A percentile compares a stretch with the other conserved stretches of the same genome.
Evolutionary conservation across 2,888 invertebrate genomes (phyloP).

Genomic region (Cephalotes varians): DNA sequence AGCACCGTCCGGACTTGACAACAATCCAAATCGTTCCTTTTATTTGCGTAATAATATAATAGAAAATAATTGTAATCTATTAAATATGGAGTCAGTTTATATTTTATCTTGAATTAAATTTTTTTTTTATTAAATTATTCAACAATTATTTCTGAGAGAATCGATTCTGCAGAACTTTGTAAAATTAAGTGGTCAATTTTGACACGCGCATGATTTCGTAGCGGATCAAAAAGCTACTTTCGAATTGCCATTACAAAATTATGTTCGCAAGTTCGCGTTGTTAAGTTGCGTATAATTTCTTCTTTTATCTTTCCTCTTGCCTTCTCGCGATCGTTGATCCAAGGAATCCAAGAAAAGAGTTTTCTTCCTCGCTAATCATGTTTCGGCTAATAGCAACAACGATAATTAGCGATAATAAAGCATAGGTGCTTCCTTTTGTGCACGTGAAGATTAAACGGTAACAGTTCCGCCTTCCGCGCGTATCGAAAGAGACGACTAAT

Average conservation of each 20-base stretch:
- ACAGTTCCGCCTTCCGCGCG: constrained; percentile 46
- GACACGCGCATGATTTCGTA: not conserved
- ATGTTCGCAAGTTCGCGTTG: constrained; percentile 5
- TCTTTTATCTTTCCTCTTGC: not conserved
- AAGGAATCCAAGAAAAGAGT: constrained; percentile 20
- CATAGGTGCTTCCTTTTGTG: constrained; percentile 52
- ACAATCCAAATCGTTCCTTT: not conserved
- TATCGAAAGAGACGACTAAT: constrained; percentile 20
- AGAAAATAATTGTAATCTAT: not conserved
- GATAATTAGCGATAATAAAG: constrained; percentile 59
- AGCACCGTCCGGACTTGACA: not conserved
- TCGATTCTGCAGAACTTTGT: not conserved
- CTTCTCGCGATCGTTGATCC: not conserved
- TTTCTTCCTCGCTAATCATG: constrained; percentile 55
- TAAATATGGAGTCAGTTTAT: not conserved
- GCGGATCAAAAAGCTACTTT: not conserved
- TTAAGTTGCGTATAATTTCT: constrained; percentile 43
- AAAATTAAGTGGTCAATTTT: constrained; percentile 1
- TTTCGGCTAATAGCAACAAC: constrained; percentile 46
- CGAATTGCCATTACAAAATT: not conserved
- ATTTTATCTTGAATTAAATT: not conserved
- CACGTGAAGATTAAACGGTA: constrained; percentile 49
- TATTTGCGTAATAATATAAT: not conserved
- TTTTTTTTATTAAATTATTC: not conserved
- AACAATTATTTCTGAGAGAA: not conserved